Evolutionary conservation across 2,888 invertebrate species (phyloP), one percentile per base, ranked within the genome.

Genomic region (Sarcophaga caerulescens): DNA sequence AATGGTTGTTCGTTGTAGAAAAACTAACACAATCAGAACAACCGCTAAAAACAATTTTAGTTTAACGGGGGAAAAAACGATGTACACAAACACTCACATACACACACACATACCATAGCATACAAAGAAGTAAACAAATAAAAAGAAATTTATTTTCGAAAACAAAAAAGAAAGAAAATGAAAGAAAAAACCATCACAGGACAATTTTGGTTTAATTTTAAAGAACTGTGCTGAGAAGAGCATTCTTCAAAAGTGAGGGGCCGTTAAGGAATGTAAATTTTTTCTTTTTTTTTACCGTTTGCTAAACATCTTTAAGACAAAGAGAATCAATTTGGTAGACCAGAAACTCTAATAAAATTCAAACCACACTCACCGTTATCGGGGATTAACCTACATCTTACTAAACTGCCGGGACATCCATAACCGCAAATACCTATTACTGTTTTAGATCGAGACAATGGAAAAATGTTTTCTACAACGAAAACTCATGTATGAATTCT

Each of bases 41-140:
- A 73, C 66, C 62, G 68, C 68, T 63, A 76, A 65, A 77, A 71
- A 63, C 45, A 83, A 71, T 85, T 81, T 73, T 21, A 80, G 71
- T 47, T 78, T 81, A 60, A 12, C 45, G 12, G 11, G 12, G 11
- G 14, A 1, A 52, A 52, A 52, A 52, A 52, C 4, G 52, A 14
- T 52, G 14, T 17, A 52, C 52, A 52, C 12, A 52, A 1, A 10
- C 35, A 35, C 3, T 10, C 2, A 35, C 35, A 35, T 25, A 8
- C 35, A 35, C 8, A 59, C 10, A 10, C 11, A 75, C 19, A 35
- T 1, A 35, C 35, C 35, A 35, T 35, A 10, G 21, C 62, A 66
- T 1, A 23, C 52, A 76, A 71, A 45, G 59, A 57, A 81, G 14
- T 75, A 45, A 60, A 73, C 66, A 52, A 76, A 66, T 63, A 76